phyloP scores from a whole-genome alignment of 2,113 vertebrate genomes.

The Cephalopterus ornatus region DNA sequence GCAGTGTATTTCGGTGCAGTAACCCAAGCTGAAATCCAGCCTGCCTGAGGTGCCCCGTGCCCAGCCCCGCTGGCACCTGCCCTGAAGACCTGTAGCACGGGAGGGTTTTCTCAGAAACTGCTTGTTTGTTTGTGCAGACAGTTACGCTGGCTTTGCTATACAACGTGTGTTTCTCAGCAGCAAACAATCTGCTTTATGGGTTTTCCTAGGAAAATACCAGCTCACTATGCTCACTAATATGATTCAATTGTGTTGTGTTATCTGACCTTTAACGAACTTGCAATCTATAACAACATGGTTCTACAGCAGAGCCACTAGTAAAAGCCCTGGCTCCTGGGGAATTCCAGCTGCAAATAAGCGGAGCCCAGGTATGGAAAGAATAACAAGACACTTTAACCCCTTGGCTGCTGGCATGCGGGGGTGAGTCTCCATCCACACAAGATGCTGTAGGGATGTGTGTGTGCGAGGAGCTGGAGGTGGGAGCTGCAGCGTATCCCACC shows the following conservation, averaged over 20 bases:
- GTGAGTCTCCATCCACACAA: accelerated
- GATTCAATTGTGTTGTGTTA: slow-evolving; percentile 64
- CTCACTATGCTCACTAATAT: slow-evolving; percentile 56
- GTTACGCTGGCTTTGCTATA: slow-evolving; percentile 58
- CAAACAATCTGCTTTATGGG: slow-evolving; percentile 68
- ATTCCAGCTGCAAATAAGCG: background rate
- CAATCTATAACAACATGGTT: slow-evolving; percentile 24
- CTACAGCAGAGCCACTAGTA: background rate
- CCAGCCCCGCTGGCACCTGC: background rate
- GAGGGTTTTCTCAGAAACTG: slow-evolving; percentile 30
- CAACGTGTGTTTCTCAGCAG: slow-evolving; percentile 48
- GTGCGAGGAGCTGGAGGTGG: background rate
- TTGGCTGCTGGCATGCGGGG: background rate
- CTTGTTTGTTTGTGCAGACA: slow-evolving; percentile 75
- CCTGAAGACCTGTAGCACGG: background rate
- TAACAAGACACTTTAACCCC: background rate
- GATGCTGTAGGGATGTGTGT: accelerated
- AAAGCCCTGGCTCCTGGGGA: background rate
- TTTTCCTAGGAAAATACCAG: slow-evolving; percentile 71
- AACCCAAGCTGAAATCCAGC: background rate
- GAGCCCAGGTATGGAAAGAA: background rate
- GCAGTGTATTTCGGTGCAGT: slow-evolving; percentile 34
- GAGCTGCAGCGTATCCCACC: accelerated
- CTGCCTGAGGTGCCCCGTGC: background rate
- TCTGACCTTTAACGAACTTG: slow-evolving; percentile 69